Evolutionary conservation across 2,113 vertebrate species (phyloP).

Genomic region (Percopsis transmontana): DNA sequence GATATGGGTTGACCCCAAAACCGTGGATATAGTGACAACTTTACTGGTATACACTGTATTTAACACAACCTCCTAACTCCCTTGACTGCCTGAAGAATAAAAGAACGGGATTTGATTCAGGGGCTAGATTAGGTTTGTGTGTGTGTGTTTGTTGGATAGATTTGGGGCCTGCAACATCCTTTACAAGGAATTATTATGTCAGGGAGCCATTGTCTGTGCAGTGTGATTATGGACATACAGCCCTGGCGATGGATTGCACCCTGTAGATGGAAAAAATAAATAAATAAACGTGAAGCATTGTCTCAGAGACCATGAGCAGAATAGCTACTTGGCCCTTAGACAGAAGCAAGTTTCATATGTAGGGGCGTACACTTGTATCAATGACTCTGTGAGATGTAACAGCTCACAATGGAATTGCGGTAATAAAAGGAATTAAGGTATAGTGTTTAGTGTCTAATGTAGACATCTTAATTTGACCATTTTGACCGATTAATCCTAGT

Average conservation of each 20-base stretch:
- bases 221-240: constrained; percentile 53
- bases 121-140: constrained; percentile 62
- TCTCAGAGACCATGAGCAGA: constrained; percentile 55
- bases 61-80: constrained; percentile 22
- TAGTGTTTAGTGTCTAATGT: no score
- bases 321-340: constrained; percentile 48
- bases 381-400: no score
- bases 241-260: constrained; percentile 64
- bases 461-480: no score
- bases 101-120: constrained; percentile 66
- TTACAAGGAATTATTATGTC: constrained; percentile 70
- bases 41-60: constrained; percentile 31
- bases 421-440: no score
- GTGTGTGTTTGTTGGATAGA: constrained; percentile 23
- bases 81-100: constrained; percentile 59
- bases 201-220: constrained; percentile 65
- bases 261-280: constrained; percentile 69
- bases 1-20: constrained; percentile 21
- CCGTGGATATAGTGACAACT: constrained; percentile 58
- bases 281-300: constrained; percentile 50
- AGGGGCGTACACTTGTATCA: constrained; percentile 58
- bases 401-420: no score
- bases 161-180: constrained; percentile 64
- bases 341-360: constrained; percentile 36
- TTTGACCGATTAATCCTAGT: no score